phyloP scores from a whole-genome alignment of 2,113 vertebrate genomes.

The Platichthys stellatus region DNA sequence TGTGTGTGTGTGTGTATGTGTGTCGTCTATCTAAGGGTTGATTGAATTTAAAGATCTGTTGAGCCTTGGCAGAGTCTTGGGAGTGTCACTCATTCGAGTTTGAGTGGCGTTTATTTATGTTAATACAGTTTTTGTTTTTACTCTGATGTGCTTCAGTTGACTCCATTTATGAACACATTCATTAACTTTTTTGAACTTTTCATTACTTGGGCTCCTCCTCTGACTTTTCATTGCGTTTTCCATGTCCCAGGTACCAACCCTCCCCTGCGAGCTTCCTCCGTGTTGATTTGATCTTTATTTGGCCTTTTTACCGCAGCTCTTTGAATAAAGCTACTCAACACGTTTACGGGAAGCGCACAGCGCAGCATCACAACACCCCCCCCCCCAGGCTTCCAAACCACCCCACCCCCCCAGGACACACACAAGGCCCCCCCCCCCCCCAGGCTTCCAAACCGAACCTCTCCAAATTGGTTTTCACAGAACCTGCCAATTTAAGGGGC shows the following conservation, averaged over 20 bases:
- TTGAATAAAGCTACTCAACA: conserved; percentile 80
- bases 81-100: too few relatives aligned
- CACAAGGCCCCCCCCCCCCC: conserved; percentile 58
- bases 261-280: conserved; percentile 44
- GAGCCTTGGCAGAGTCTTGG: too few relatives aligned
- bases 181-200: conserved; percentile 4
- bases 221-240: conserved; percentile 35
- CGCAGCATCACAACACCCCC: conserved; percentile 69
- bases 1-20: too few relatives aligned
- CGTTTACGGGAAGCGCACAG: conserved; percentile 78
- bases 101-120: too few relatives aligned
- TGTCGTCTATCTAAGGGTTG: too few relatives aligned
- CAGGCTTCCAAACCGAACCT: conserved; percentile 63
- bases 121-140: not conserved
- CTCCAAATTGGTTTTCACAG: conserved; percentile 72
- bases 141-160: not conserved
- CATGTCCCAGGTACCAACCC: conserved; percentile 53
- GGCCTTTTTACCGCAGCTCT: conserved; percentile 70
- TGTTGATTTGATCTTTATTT: conserved; percentile 78
- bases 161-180: not conserved
- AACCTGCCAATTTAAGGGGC: conserved; percentile 70
- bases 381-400: conserved; percentile 67
- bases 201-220: not conserved
- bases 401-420: conserved; percentile 58
- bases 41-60: too few relatives aligned